Percentiles rank a stretch among this genome's conserved stretches.
Evolutionary conservation across 2,888 invertebrate species (phyloP).

Genomic region (Tachina lurida): DNA sequence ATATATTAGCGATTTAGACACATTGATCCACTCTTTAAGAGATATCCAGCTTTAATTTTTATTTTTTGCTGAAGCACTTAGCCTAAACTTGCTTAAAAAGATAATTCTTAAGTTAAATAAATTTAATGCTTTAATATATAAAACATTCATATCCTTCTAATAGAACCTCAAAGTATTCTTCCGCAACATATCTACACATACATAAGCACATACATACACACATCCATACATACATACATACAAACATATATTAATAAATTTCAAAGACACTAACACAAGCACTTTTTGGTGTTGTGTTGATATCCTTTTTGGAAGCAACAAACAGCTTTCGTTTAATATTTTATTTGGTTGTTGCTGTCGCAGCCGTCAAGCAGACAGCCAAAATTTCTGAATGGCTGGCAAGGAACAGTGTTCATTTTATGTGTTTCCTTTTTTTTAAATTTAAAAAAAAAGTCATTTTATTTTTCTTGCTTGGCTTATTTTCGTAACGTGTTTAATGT

Average conservation of each 20-base stretch:
- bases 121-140: not conserved
- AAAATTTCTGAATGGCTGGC: conserved; percentile 11
- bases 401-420: not conserved
- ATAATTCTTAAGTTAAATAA: not conserved
- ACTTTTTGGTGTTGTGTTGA: not conserved
- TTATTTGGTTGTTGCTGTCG: conserved; percentile 13
- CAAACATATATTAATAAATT: not conserved
- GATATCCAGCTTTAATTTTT: not conserved
- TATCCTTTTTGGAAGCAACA: conserved; percentile 28
- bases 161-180: conserved; percentile 14
- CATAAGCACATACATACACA: too few species aligned
- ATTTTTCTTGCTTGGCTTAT: conserved; percentile 44
- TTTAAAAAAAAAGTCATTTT: conserved; percentile 15
- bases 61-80: not conserved
- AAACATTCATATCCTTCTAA: not conserved
- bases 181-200: not conserved
- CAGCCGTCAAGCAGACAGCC: conserved; percentile 17
- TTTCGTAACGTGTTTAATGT: conserved; percentile 47
- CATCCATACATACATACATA: too few species aligned
- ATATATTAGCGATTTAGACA: not conserved
- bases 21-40: not conserved
- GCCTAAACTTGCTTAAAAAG: not conserved
- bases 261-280: not conserved
- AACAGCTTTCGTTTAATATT: conserved; percentile 42
- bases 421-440: not conserved